A percentile compares a stretch with the other conserved stretches of the same genome.
Evolutionary conservation across 2,888 invertebrate species (phyloP).

Genomic region (Myopa testacea): DNA sequence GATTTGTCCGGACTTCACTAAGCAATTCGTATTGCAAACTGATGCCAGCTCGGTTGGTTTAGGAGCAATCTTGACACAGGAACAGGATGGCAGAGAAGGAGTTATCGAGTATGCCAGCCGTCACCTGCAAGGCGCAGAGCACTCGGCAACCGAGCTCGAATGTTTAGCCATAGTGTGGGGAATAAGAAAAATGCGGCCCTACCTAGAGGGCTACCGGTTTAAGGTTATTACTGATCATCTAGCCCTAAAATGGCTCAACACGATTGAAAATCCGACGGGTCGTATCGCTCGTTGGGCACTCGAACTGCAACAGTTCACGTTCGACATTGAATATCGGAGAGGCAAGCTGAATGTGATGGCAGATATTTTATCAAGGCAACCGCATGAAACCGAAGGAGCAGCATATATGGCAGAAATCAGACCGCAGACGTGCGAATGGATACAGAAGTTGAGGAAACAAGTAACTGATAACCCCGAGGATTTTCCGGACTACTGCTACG

Average conservation of each 20-base stretch:
- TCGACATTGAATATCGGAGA: slow-evolving; percentile 10
- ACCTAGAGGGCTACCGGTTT: slow-evolving; percentile 29
- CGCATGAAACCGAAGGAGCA: not conserved
- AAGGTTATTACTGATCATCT: slow-evolving; percentile 30
- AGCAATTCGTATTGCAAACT: slow-evolving; percentile 27
- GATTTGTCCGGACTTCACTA: slow-evolving; percentile 19
- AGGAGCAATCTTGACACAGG: slow-evolving; percentile 33
- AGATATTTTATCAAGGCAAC: slow-evolving; percentile 5
- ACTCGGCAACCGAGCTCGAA: slow-evolving; percentile 19
- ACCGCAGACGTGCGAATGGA: not conserved
- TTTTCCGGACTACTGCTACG: not conserved
- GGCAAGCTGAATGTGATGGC: slow-evolving; percentile 22
- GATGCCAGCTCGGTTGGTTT: slow-evolving; percentile 34
- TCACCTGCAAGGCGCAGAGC: slow-evolving; percentile 6
- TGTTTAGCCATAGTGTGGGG: slow-evolving; percentile 28
- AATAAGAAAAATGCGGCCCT: slow-evolving; percentile 9
- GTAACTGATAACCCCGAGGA: not conserved
- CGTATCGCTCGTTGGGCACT: slow-evolving; percentile 37
- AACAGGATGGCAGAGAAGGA: not conserved
- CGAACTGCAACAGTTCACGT: slow-evolving; percentile 19
- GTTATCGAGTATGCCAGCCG: slow-evolving; percentile 29
- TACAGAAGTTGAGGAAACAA: not conserved
- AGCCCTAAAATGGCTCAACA: slow-evolving; percentile 31
- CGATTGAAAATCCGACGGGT: slow-evolving; percentile 37
- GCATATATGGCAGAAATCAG: too few relatives aligned